Evolutionary conservation across 2,888 invertebrate genomes (phyloP).

Genomic region (Protula sp.): DNA sequence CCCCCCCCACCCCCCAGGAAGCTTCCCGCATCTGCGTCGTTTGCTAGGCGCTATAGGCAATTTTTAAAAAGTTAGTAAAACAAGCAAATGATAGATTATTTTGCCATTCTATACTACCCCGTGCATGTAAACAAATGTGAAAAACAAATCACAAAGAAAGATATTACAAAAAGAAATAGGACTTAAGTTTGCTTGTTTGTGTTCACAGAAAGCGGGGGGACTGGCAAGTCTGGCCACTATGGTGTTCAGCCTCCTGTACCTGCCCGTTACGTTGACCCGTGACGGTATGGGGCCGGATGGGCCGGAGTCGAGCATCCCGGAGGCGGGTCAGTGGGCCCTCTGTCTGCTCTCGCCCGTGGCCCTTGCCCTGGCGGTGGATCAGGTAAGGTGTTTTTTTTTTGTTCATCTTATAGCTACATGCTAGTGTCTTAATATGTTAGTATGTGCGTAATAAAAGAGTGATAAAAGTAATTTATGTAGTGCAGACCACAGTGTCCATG

Average conservation of each 20-base stretch:
- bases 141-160: too few species aligned
- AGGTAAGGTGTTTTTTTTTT: constrained; percentile 57
- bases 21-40: too few species aligned
- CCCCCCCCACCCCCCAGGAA: too few species aligned
- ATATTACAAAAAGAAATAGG: too few species aligned
- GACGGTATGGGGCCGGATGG: constrained; percentile 38
- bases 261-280: constrained; percentile 73
- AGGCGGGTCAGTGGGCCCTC: constrained; percentile 70
- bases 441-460: too few species aligned
- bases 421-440: too few species aligned
- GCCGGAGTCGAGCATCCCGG: constrained; percentile 48
- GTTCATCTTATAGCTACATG: too few species aligned
- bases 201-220: constrained; percentile 61
- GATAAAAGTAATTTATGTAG: background rate
- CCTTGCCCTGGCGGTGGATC: constrained; percentile 78
- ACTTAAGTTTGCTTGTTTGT: background rate
- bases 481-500: background rate
- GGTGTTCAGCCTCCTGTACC: constrained; percentile 72
- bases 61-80: too few species aligned
- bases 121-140: too few species aligned
- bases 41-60: too few species aligned
- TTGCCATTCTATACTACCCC: too few species aligned
- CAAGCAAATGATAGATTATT: too few species aligned
- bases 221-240: constrained; percentile 74
- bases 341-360: constrained; percentile 77